Evolutionary conservation across 2,888 invertebrate genomes (phyloP).

Genomic region (Andrena praecox): DNA sequence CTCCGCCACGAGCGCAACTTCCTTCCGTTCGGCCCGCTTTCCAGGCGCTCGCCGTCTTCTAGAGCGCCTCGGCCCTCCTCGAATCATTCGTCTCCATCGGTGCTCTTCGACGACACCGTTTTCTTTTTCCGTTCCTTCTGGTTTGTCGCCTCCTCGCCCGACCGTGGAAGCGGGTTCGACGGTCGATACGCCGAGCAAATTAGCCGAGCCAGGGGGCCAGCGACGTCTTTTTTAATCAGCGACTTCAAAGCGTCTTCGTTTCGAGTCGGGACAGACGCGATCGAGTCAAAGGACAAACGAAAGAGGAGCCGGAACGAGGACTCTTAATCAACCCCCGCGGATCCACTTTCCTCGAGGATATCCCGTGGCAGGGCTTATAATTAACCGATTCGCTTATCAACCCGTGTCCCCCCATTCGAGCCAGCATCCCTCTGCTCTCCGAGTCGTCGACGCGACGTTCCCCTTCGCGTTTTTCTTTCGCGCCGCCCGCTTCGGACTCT

Average conservation of each 20-base stretch:
- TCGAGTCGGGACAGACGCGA: conserved; percentile 65
- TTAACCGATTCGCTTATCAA: conserved; percentile 68
- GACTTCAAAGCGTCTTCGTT: conserved; percentile 81
- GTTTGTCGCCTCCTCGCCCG: background rate
- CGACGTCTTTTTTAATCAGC: conserved; percentile 82
- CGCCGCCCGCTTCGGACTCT: background rate
- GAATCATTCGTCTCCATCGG: background rate
- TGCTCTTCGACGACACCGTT: too few species aligned
- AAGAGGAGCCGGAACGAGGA: conserved; percentile 64
- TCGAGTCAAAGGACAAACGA: conserved; percentile 79
- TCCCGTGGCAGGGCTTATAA: conserved; percentile 58
- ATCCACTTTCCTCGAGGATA: conserved; percentile 54
- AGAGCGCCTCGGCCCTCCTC: background rate
- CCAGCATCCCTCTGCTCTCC: conserved; percentile 4
- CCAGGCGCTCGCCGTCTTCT: background rate
- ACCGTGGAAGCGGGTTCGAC: background rate
- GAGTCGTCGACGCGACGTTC: conserved; percentile 17
- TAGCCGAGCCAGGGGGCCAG: conserved; percentile 41
- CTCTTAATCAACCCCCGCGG: conserved; percentile 75
- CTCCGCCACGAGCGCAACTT: conserved; percentile 13
- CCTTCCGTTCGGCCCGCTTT: background rate
- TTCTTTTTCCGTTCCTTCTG: background rate
- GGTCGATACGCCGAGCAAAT: conserved; percentile 53
- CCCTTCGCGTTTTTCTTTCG: conserved; percentile 19
- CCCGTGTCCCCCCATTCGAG: conserved; percentile 17